phyloP scores from a whole-genome alignment of 1,140 invertebrate genomes.

The Pectinophora gossypiella region DNA sequence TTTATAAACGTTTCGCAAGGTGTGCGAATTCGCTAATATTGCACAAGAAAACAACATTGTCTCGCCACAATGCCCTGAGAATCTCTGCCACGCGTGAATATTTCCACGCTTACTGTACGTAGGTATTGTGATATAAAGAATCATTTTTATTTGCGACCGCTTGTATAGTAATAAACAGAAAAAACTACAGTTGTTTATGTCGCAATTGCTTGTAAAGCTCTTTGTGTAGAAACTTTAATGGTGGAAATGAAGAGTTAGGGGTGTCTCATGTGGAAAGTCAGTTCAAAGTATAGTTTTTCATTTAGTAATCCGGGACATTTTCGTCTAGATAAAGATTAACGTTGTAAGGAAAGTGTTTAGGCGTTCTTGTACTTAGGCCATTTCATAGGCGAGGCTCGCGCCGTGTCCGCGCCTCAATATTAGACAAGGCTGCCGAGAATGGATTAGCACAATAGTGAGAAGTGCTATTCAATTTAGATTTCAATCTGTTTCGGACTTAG shows the following conservation, averaged over 20 bases:
- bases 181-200: not conserved
- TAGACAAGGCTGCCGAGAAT: no score
- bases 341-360: no score
- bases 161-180: not conserved
- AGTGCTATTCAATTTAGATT: conserved; percentile 46
- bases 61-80: conserved; percentile 42
- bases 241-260: no score
- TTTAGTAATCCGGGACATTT: no score
- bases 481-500: conserved; percentile 38
- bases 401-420: no score
- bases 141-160: not conserved
- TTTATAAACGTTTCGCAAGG: conserved; percentile 34
- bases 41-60: conserved; percentile 59
- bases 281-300: no score
- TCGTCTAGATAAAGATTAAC: no score
- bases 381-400: no score
- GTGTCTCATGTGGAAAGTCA: no score
- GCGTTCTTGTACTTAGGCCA: no score
- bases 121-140: not conserved
- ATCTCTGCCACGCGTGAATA: conserved; percentile 33
- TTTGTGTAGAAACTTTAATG: no score
- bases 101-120: conserved; percentile 17
- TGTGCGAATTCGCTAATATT: conserved; percentile 33
- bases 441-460: conserved; percentile 54
- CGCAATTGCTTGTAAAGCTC: not conserved